phyloP scores from a whole-genome alignment of 2,888 invertebrate species.

The Petrolisthes cinctipes region DNA sequence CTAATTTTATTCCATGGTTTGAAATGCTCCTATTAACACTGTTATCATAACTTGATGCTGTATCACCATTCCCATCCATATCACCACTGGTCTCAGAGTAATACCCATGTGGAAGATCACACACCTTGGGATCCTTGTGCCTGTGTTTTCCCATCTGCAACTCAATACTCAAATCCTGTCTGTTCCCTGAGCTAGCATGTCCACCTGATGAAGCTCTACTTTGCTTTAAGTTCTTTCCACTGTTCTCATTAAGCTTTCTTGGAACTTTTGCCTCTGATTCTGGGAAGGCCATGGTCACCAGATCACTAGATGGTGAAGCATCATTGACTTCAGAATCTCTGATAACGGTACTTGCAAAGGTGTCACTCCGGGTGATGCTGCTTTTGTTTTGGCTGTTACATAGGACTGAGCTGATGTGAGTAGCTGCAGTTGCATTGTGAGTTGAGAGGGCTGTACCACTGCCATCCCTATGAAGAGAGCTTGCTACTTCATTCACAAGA shows the following conservation, averaged over 20 bases:
- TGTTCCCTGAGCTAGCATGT: no score
- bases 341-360: not conserved
- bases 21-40: not conserved
- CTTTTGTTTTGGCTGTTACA: not conserved
- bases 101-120: no score
- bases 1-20: not conserved
- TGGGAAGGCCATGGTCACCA: constrained; percentile 18
- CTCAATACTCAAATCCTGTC: no score
- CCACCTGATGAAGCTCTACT: no score
- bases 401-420: not conserved
- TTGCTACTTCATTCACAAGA: not conserved
- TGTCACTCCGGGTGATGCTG: not conserved
- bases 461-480: not conserved
- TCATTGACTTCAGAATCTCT: not conserved
- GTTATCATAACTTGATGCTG: no score
- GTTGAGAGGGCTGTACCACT: not conserved
- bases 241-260: constrained; percentile 1
- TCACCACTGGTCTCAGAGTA: no score
- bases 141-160: no score
- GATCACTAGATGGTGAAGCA: constrained; percentile 13
- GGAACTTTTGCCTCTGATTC: not conserved
- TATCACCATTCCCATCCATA: no score
- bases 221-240: constrained; percentile 2
- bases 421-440: not conserved
- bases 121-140: no score